phyloP scores from a whole-genome alignment of 30 jellyfish, hydroid and myxozoan species.

The Turritopsis rubra region DNA sequence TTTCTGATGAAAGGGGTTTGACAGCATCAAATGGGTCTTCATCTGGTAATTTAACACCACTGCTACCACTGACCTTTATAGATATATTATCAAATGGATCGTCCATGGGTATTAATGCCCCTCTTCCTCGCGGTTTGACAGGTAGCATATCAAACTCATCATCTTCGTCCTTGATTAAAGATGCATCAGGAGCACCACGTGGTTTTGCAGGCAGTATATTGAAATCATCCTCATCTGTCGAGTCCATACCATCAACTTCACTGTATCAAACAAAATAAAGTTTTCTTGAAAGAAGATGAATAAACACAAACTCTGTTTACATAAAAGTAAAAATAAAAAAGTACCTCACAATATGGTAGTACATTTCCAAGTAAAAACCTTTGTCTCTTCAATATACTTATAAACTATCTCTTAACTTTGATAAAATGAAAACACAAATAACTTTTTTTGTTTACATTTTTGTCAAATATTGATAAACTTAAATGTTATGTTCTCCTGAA shows the following conservation, averaged over 20 bases:
- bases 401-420: no score
- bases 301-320: no score
- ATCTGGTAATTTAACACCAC: slow-evolving; percentile 4
- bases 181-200: slow-evolving; percentile 30
- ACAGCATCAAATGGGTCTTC: slow-evolving; percentile 13
- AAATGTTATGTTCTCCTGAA: neutral
- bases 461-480: neutral
- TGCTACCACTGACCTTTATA: slow-evolving; percentile 1
- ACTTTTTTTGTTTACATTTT: neutral
- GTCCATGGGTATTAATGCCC: slow-evolving; percentile 5
- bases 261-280: neutral
- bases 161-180: slow-evolving; percentile 19
- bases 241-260: slow-evolving; percentile 23
- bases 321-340: no score
- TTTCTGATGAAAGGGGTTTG: slow-evolving; percentile 1
- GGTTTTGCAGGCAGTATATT: slow-evolving; percentile 27
- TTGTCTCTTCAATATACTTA: neutral
- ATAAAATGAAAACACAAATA: no score
- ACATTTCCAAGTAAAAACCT: neutral
- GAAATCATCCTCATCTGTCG: slow-evolving; percentile 33
- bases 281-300: neutral
- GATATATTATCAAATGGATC: slow-evolving; percentile 17
- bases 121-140: slow-evolving; percentile 32
- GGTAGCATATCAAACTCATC: slow-evolving; percentile 36
- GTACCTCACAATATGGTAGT: neutral